Conservation (phyloP, 1,140 invertebrate genomes). For the Micrasema minimum region DNA sequence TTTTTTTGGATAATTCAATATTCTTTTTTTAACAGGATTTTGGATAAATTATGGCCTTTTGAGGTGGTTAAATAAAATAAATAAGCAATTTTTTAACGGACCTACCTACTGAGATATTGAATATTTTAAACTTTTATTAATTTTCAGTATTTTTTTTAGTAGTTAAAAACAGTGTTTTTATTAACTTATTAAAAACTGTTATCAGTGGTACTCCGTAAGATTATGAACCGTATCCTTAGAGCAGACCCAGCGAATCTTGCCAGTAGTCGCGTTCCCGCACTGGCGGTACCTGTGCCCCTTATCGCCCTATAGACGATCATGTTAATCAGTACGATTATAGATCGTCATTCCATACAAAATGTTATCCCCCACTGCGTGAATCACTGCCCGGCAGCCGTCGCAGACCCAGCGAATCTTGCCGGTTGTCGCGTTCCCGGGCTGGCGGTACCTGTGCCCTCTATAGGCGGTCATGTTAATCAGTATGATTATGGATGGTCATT, state of each 20-base stretch:
- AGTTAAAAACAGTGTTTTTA: no score
- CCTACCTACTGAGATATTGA: no score
- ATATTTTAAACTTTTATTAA: no score
- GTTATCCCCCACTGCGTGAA: slow-evolving; percentile 22
- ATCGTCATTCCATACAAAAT: not conserved
- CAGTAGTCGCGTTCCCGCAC: not conserved
- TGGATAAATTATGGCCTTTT: no score
- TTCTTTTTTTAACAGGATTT: no score
- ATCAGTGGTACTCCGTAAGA: no score
- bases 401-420: slow-evolving; percentile 55
- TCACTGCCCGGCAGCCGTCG: slow-evolving; percentile 21
- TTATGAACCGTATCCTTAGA: slow-evolving; percentile 55
- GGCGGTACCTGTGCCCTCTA: slow-evolving; percentile 11
- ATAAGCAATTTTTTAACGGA: no score
- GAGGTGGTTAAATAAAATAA: no score
- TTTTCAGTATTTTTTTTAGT: no score
- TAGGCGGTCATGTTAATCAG: slow-evolving; percentile 21
- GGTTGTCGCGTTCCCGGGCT: slow-evolving; percentile 1
- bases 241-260: slow-evolving; percentile 55
- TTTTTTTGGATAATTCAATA: no score
- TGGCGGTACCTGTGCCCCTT: slow-evolving; percentile 12
- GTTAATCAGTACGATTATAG: slow-evolving; percentile 27
- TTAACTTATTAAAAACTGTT: no score
- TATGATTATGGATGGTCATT: slow-evolving; percentile 13
- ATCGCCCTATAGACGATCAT: slow-evolving; percentile 24